Percentiles rank a stretch among this genome's conserved stretches.
Conservation (phyloP, 2,888 invertebrate genomes). For the Eubasilissa splendida region DNA sequence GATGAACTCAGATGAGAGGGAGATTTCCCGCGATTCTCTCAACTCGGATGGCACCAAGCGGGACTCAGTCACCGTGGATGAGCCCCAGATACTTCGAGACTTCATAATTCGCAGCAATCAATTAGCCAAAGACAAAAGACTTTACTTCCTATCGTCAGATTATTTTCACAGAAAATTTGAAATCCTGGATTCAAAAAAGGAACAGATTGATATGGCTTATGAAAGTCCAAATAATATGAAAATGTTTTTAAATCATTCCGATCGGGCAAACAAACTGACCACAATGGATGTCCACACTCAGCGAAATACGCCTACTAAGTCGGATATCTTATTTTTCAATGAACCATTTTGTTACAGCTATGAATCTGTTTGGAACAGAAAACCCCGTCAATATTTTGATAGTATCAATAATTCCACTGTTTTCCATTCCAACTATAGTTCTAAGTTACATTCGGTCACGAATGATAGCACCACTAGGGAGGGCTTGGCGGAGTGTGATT, state of each 20-base stretch:
- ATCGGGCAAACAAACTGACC: conserved; percentile 60
- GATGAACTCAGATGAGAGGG: conserved; percentile 41
- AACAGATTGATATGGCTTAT: conserved; percentile 62
- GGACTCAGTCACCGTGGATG: conserved; percentile 10
- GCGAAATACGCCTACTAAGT: conserved; percentile 68
- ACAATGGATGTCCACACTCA: conserved; percentile 56
- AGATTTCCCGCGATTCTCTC: conserved; percentile 58
- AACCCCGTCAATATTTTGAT: conserved; percentile 76
- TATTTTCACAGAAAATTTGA: conserved; percentile 56
- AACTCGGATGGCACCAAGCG: conserved; percentile 40
- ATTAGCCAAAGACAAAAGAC: conserved; percentile 63
- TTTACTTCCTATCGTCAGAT: conserved; percentile 57
- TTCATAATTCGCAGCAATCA: conserved; percentile 67
- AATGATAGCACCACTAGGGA: conserved; percentile 64
- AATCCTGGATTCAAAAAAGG: conserved; percentile 46
- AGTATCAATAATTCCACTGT: conserved; percentile 74
- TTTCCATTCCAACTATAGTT: conserved; percentile 62
- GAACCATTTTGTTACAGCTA: conserved; percentile 59
- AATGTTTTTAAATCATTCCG: conserved; percentile 63
- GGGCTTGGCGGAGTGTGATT: conserved; percentile 74
- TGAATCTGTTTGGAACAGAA: conserved; percentile 74
- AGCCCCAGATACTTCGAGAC: conserved; percentile 63
- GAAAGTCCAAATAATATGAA: conserved; percentile 65
- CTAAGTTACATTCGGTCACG: conserved; percentile 59
- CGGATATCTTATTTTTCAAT: conserved; percentile 61